Base-by-base conservation (phyloP, 2,888 invertebrate genomes). In the Cephus sareptanus region DNA sequence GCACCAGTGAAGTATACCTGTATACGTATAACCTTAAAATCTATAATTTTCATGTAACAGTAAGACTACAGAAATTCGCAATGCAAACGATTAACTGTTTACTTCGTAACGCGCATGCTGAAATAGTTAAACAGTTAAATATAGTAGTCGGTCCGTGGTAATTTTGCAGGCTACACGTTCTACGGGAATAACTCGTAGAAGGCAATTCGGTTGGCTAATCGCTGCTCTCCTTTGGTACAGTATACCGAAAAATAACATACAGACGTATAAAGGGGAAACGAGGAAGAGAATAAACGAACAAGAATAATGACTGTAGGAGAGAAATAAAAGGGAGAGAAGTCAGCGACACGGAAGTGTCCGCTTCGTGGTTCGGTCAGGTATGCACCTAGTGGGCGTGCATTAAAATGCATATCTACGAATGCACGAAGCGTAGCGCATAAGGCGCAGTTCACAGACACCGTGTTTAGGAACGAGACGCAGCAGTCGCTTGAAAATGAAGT, bases 341-440 rank as follows among this genome's bases (percentile, higher is more conserved):
- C 79, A 68, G 79, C 23, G 79, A 75, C 69, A 79, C 76, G 76
- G 81, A 78, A 79, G 78, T 76, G 69, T 34, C 76, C 23, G 56
- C 56, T 56, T 23, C 74, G 70, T 70, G 74, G 33, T 77, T 73
- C 69, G 77, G 77, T 75, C 74, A 77, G 77, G 75, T 76, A 77
- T 79, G 79, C 79, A 74, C 35, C 76, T 56, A 56, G 69, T 75
- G 79, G 74, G 69, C 74, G 77, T 77, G 74, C 71, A 76, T 79
- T 74, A 75, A 75, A 74, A 56, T 56, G 56, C 56, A 23, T 56
- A 56, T 56, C 56, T 56, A 23, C 15, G 56, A 56, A 56, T 23
- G 23, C 56, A 56, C 56, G 56, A 23, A 23, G 56, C 56, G 56
- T 56, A 56, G 56, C 56, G 56, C 56, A 23, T 23, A 2, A 56